These are phyloP conservation scores for Phyllostomus discolor DNA, from an alignment of 2,113 vertebrate genomes.

Conservation along the genomic window DNA sequence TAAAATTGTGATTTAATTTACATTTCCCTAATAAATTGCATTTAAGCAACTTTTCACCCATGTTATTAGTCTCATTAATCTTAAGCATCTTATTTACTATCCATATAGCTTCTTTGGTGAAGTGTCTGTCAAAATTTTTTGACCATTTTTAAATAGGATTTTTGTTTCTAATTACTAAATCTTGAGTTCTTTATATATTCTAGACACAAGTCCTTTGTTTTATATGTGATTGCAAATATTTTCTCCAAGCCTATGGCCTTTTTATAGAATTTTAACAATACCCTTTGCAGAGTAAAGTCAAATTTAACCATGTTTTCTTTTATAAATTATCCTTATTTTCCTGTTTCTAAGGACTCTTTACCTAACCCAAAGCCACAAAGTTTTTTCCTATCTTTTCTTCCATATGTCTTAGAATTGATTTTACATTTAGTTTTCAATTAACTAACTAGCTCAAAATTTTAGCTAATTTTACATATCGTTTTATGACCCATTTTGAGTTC, in stretches of 20 bases:
- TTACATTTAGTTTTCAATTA: not conserved
- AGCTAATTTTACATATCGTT: not conserved
- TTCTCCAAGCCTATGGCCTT: not conserved
- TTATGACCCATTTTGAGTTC: not conserved
- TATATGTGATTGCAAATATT: not conserved
- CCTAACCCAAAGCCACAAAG: not conserved
- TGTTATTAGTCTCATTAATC: not conserved
- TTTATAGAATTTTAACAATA: not conserved
- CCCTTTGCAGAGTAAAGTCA: not conserved
- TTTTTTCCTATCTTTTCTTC: not conserved
- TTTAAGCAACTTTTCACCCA: not conserved
- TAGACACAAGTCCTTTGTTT: not conserved
- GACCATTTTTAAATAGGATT: not conserved
- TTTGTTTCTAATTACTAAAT: not conserved
- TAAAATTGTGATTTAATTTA: not conserved
- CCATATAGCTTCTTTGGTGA: not conserved
- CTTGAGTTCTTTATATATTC: not conserved
- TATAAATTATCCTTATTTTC: not conserved
- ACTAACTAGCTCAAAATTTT: not conserved
- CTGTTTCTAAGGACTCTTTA: not conserved
- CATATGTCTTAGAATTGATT: not conserved
- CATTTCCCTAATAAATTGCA: not conserved
- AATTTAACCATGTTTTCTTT: not conserved
- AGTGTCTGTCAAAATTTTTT: not conserved
- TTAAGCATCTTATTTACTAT: not conserved